Conservation (phyloP, 1,140 invertebrate genomes). For the Drosophila albomicans region DNA sequence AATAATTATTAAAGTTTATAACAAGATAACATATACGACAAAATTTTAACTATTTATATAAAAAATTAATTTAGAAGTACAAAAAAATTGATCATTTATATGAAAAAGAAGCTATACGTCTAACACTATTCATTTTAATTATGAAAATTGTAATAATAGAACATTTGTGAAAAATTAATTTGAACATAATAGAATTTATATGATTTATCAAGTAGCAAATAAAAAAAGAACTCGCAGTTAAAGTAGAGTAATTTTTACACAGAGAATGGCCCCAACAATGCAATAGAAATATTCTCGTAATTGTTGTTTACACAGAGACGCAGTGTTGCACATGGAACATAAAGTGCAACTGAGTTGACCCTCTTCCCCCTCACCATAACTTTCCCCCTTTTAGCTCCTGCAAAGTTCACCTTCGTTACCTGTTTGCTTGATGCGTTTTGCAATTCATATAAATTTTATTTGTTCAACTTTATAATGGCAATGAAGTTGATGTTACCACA, state of each 20-base stretch:
- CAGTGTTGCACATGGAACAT: constrained; percentile 18
- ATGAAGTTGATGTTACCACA: constrained; percentile 57
- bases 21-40: too few species aligned
- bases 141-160: too few species aligned
- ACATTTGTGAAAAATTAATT: too few species aligned
- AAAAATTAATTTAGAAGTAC: too few species aligned
- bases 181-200: too few species aligned
- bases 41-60: too few species aligned
- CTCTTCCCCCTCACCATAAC: background rate
- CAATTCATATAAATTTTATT: constrained; percentile 63
- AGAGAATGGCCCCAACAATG: constrained; percentile 30
- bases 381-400: background rate
- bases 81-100: too few species aligned
- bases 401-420: constrained; percentile 13
- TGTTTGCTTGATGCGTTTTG: constrained; percentile 57
- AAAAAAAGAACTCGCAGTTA: constrained; percentile 5
- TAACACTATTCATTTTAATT: too few species aligned
- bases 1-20: too few species aligned
- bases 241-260: constrained; percentile 20
- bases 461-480: constrained; percentile 64
- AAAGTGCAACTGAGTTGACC: constrained; percentile 11
- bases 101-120: too few species aligned
- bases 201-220: constrained; percentile 8
- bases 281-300: constrained; percentile 48
- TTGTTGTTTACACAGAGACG: constrained; percentile 64